Base-by-base conservation (phyloP, 2,797 vertebrate species). In the Myiothlypis chrysogaster region DNA sequence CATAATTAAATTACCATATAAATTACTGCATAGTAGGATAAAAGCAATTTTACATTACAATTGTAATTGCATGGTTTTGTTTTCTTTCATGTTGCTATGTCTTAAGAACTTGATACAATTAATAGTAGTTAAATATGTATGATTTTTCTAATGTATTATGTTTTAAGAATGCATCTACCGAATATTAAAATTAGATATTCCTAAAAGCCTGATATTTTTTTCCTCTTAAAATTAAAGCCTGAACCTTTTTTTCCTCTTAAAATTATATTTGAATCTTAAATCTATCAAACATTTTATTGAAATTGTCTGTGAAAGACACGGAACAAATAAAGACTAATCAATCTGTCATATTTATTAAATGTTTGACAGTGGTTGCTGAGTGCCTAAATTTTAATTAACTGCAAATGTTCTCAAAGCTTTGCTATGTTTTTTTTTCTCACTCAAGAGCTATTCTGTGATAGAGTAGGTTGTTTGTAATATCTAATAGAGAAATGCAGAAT, bases 401-500 rank as follows among this genome's bases (percentile, higher is more conserved):
- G 70, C 37, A 77, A 60, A 76, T 94, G 34, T 89, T 89, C 96
- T 71, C 88, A 94, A 59, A 88, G 49, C 59, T 93, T 76, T 64
- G 37, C 25, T 56, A 28, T 57, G 11, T 2, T 6, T 84, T 57
- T 69, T 64, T 87, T 64, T 55, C 71, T 63, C 95, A 71, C 50
- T 95, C 52, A 91, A 90, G 69, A 79, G 82, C 66, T 94, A 79
- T 91, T 81, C 94, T 94, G 80, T 85, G 88, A 89, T 82, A 70
- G 61, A 84, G 84, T 60, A 96, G 56, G 68, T 90, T 97, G 83
- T 95, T 97, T 97, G 69, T 83, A 96, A 87, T 91, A 92, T 87
- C 83, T 96, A 97, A 96, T 95, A 95, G 96, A 97, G 76, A 93
- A 90, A 96, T 95, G 73, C 76, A 95, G 82, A 94, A 97, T 97